phyloP scores from a whole-genome alignment of 1,140 invertebrate species.

The Cotesia glomerata region DNA sequence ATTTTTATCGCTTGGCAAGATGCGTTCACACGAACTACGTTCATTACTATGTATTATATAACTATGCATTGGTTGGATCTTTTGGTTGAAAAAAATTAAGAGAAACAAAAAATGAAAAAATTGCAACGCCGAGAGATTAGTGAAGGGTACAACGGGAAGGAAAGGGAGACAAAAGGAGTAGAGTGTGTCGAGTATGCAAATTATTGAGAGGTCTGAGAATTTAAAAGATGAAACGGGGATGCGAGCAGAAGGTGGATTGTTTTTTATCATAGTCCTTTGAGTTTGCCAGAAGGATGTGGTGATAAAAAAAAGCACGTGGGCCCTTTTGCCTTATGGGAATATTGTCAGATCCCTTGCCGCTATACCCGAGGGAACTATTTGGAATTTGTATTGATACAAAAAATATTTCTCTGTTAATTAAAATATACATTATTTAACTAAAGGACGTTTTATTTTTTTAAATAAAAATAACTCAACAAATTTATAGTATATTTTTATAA shows the following conservation, averaged over 20 bases:
- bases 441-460: background rate
- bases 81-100: background rate
- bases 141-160: slow-evolving; percentile 5
- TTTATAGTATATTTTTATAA: background rate
- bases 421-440: background rate
- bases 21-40: slow-evolving; percentile 9
- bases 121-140: too few species aligned
- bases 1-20: background rate
- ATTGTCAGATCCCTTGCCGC: background rate
- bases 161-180: slow-evolving; percentile 28
- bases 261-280: slow-evolving; percentile 38
- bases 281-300: slow-evolving; percentile 36
- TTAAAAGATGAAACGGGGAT: slow-evolving; percentile 32
- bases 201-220: slow-evolving; percentile 44
- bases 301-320: slow-evolving; percentile 38
- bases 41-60: background rate
- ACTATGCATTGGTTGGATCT: slow-evolving; percentile 1
- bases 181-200: slow-evolving; percentile 43
- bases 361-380: slow-evolving; percentile 10
- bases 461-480: too few species aligned
- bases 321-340: slow-evolving; percentile 29
- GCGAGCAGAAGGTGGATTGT: slow-evolving; percentile 36
- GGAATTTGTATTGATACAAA: too few species aligned
- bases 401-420: background rate
- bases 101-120: slow-evolving; percentile 2